Base-by-base conservation (phyloP, 2,888 invertebrate species). In the Odontomyia ornata region DNA sequence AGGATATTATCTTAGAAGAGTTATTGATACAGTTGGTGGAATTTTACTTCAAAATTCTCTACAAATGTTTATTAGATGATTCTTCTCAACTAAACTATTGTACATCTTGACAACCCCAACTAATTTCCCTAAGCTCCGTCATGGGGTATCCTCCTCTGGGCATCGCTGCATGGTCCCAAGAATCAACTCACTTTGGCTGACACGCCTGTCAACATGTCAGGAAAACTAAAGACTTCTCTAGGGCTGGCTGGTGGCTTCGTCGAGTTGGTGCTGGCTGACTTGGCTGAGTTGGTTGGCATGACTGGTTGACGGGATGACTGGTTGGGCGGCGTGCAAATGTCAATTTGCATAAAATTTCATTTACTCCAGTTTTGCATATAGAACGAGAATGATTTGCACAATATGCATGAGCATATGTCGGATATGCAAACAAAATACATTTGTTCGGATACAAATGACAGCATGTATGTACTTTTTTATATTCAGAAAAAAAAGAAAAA, bases 291-390 rank as follows among this genome's bases (percentile, higher is more conserved):
- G 23, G 60, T 5, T 21, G 60, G 23, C 60, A 25, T n/a, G 60
- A 18, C 25, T 21, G 60, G n/a, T n/a, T n/a, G n/a, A n/a, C n/a
- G n/a, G 15, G 18, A 18, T 18, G 21, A n/a, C 60, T 60, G 21
- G 25, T 18, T 23, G 60, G 23, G 60, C 60, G 60, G 25, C 60
- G 77, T 79, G 76, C 77, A 78, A 78, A 77, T 78, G 79, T 79
- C 79, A 78, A 79, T 79, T 79, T 79, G 79, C 79, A 79, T 79
- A 78, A 77, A 79, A 79, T 77, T 79, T 78, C 62, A 65, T 69
- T 69, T 69, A 69, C 69, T 69, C 69, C 69, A 69, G 69, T 69
- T 69, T 69, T 69, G 69, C 69, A 69, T 46, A 30, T 60, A 60
- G 60, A 60, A 25, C 64, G 46, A 47, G 15, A 46, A 23, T 15